phyloP scores from a whole-genome alignment of 2,797 vertebrate species.

The Macropodus opercularis region DNA sequence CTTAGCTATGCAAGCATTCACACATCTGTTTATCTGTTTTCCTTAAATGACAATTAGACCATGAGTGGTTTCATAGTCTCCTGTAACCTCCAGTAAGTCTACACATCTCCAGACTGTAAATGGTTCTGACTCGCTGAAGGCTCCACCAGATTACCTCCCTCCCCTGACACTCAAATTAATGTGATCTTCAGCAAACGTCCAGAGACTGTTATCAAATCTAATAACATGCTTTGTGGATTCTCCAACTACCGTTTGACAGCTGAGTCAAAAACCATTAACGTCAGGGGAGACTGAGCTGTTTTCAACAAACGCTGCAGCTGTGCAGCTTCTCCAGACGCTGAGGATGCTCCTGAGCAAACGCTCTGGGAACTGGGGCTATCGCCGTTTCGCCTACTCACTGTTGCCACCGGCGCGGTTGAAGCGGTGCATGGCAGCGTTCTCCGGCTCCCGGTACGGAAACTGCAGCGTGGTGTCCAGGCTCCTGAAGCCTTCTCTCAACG shows the following conservation, averaged over 20 bases:
- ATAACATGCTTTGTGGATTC: constrained; percentile 50
- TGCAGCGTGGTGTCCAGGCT: constrained; percentile 95
- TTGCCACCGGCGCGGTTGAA: constrained; percentile 81
- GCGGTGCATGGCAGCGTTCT: constrained; percentile 83
- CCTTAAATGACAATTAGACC: neutral
- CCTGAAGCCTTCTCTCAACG: constrained; percentile 94
- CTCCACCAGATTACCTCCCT: constrained; percentile 7
- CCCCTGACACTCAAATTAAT: constrained; percentile 30
- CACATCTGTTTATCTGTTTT: too few relatives aligned
- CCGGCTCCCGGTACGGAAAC: constrained; percentile 90
- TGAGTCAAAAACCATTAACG: constrained; percentile 53
- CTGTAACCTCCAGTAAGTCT: neutral
- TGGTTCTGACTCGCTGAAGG: neutral
- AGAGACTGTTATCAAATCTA: constrained; percentile 53
- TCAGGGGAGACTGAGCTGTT: constrained; percentile 26
- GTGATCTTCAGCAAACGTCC: constrained; percentile 40
- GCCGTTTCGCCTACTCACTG: constrained; percentile 88
- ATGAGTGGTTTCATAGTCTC: neutral
- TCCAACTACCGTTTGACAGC: constrained; percentile 45
- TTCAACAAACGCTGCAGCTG: constrained; percentile 18
- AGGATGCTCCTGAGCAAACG: constrained; percentile 36
- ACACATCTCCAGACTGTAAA: constrained; percentile 1
- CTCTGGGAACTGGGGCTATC: too few relatives aligned
- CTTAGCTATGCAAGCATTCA: too few relatives aligned
- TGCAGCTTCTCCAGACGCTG: neutral